Evolutionary conservation across 2,797 vertebrate species (phyloP), one percentile per base, ranked within the genome.

Genomic region (Myripristis murdjan): DNA sequence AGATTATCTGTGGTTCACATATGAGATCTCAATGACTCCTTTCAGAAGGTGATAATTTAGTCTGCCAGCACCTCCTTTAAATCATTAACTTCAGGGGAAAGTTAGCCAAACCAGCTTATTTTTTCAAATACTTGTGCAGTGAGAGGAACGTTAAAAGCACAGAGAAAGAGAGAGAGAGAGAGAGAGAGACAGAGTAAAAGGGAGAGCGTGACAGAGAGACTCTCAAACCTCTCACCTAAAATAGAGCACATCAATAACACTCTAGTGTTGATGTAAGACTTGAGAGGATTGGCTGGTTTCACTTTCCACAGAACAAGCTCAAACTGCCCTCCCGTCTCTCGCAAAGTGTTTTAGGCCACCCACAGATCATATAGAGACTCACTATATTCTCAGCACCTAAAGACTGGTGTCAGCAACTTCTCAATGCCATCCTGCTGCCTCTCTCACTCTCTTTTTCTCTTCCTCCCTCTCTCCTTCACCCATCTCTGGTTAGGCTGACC

Each of bases 171-270:
- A 11, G 28, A n/a, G 37, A 58, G 58, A 26, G 64, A 57, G 64
- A 22, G 28, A 46, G 37, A 66, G 70, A 58, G 54, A 22, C 15
- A 49, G 41, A 57, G 60, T 5, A 10, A 37, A 39, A 49, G 20
- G 49, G 11, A 52, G 15, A 65, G 9, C 61, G 20, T 37, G 64
- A 68, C 56, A 49, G 28, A 46, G 64, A 57, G 49, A 31, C 55
- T 56, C 85, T 81, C 60, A 86, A 75, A 85, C 82, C 66, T 76
- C 67, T 85, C 83, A 84, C 88, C 87, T 90, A 89, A 91, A 92
- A 90, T 87, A 90, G 84, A 86, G 73, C 63, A 89, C 88, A 90
- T 88, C 87, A 91, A 90, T 87, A 90, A 89, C 84, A 87, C 83
- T 70, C 79, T 85, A 60, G 67, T 88, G 89, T 90, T 91, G 88